Percentiles rank a stretch among this genome's conserved stretches.
phyloP scores from a whole-genome alignment of 2,888 invertebrate species.

The Microplitis deprimator region DNA sequence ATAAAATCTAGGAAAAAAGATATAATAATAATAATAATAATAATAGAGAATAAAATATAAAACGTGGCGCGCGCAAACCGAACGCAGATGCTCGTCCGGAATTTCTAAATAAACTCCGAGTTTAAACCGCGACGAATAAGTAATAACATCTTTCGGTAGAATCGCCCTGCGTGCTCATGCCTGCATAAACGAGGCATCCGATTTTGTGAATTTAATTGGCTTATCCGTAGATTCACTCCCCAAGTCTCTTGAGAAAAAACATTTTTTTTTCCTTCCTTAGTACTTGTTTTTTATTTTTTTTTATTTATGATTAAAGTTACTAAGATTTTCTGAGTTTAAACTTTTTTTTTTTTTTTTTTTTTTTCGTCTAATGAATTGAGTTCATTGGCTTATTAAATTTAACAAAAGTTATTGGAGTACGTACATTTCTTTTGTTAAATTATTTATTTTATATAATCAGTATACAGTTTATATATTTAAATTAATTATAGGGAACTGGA shows the following conservation, averaged over 20 bases:
- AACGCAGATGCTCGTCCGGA: slow-evolving; percentile 65
- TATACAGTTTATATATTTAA: slow-evolving; percentile 15
- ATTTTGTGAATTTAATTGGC: slow-evolving; percentile 67
- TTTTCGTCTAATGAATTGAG: slow-evolving; percentile 13
- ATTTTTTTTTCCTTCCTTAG: slow-evolving; percentile 25
- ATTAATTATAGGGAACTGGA: slow-evolving; percentile 29
- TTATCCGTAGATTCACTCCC: slow-evolving; percentile 45
- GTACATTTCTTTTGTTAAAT: not conserved
- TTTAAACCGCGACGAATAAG: slow-evolving; percentile 64
- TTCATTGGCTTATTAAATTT: slow-evolving; percentile 32
- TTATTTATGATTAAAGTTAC: slow-evolving; percentile 32
- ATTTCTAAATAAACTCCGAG: slow-evolving; percentile 68
- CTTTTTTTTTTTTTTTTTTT: slow-evolving; percentile 18
- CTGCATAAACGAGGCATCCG: slow-evolving; percentile 62
- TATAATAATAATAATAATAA: slow-evolving; percentile 10
- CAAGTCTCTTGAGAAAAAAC: slow-evolving; percentile 26
- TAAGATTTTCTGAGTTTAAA: slow-evolving; percentile 33
- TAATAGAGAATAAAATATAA: slow-evolving; percentile 34
- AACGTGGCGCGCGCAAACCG: slow-evolving; percentile 53
- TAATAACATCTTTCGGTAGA: slow-evolving; percentile 59
- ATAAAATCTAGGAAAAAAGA: not conserved
- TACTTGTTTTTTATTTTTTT: slow-evolving; percentile 25
- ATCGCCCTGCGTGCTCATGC: slow-evolving; percentile 47
- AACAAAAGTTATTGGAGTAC: slow-evolving; percentile 27
- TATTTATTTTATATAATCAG: not conserved